Evolutionary conservation across 2,113 vertebrate species (phyloP), one percentile per base, ranked within the genome.

Genomic region (Oryzias melastigma): DNA sequence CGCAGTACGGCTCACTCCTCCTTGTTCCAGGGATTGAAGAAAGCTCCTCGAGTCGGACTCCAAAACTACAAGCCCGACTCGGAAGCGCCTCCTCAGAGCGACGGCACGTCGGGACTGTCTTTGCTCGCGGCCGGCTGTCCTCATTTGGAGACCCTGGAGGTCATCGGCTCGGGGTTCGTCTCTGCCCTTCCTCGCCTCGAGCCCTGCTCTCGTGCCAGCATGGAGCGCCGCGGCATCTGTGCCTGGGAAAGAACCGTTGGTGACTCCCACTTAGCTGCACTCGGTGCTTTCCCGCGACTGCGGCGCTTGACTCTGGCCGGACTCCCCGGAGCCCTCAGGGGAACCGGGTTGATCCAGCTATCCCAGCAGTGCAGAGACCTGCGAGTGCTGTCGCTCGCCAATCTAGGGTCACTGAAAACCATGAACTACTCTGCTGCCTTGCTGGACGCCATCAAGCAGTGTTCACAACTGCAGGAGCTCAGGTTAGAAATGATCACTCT

Each of bases 121-220:
- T 89, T 84, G 13, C 88, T 99, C 46, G 77, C 95, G 58, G 89
- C 90, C 52, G 93, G 76, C 42, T 92, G 94, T 46, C 85, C 89
- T 0, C 87, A 90, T 53, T 81, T 99, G 81, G 91, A 95, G 57
- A 92, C 91, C 44, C 87, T 98, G 10, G 97, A 99, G 85, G 56
- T 99, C 53, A 96, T 96, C 0, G 96, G 96, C 13, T 95, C 95
- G 12, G 98, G 92, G 50, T 99, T 99, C 53, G 92, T 94, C 20
- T 99, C 97, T 0, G 92, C 91, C 17, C 92, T 98, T 91, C 97
- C 97, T 0, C 93, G 96, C 42, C 95, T 98, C 0, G 96, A 99
- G 87, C 94, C 95, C 0, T 95, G 95, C 24, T 92, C 94, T 52
- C 92, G 96, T 52, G 96, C 79, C 27, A 78, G 73, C 0, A 73